These are phyloP conservation scores for Potamilus streckersoni DNA, from an alignment of 1,140 invertebrate genomes.

Conservation along the genomic window DNA sequence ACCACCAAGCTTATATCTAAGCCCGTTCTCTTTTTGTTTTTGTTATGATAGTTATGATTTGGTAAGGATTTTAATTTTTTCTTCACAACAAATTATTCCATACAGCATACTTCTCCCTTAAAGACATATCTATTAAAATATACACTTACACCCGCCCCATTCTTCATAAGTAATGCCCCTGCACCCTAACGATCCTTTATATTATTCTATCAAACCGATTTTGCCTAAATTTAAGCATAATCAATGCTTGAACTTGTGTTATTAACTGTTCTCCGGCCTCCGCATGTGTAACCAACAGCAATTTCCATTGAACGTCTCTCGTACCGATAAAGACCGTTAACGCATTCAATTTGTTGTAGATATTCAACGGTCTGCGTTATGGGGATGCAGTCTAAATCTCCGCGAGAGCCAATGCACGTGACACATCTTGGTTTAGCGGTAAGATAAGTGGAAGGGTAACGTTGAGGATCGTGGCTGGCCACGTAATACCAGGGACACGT, in stretches of 20 bases:
- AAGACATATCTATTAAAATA: too few relatives aligned
- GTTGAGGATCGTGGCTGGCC: neutral
- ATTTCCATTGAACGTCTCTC: neutral
- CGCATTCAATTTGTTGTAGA: neutral
- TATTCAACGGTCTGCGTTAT: neutral
- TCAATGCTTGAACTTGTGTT: neutral
- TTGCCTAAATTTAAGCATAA: too few relatives aligned
- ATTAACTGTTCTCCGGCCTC: neutral
- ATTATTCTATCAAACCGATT: too few relatives aligned
- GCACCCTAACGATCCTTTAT: too few relatives aligned
- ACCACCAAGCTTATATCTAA: too few relatives aligned
- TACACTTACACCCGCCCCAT: too few relatives aligned
- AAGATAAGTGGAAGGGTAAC: neutral
- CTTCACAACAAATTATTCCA: too few relatives aligned
- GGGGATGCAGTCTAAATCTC: neutral
- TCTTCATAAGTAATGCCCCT: too few relatives aligned
- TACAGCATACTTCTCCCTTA: too few relatives aligned
- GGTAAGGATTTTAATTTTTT: too few relatives aligned
- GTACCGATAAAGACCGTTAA: neutral
- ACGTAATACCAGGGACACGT: slow-evolving; percentile 3
- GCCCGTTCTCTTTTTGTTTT: too few relatives aligned
- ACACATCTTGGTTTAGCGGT: neutral
- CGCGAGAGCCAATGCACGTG: neutral
- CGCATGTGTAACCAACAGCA: neutral
- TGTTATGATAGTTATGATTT: too few relatives aligned